A percentile compares a stretch with the other conserved stretches of the same genome.
Evolutionary conservation across 2,888 invertebrate genomes (phyloP).

Genomic region (Apamea crenata): DNA sequence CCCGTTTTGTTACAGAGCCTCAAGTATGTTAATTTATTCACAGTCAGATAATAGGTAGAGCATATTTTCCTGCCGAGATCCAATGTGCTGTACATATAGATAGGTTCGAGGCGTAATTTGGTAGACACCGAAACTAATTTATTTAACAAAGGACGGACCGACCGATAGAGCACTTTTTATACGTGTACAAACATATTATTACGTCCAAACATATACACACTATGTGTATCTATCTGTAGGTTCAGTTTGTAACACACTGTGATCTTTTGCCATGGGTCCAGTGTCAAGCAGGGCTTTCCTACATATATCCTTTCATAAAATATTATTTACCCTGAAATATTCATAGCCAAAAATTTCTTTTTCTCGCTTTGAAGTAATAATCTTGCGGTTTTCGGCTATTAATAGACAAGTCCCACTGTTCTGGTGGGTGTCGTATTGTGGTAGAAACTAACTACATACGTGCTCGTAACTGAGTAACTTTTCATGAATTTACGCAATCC

Average conservation of each 20-base stretch:
- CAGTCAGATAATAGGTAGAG: slow-evolving; percentile 86
- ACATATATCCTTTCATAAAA: not conserved
- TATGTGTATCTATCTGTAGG: slow-evolving; percentile 37
- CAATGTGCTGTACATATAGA: slow-evolving; percentile 86
- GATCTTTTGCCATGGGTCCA: slow-evolving; percentile 14
- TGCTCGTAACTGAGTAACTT: not conserved
- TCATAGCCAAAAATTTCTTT: not conserved
- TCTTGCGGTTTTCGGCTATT: not conserved
- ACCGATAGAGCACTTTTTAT: slow-evolving; percentile 89
- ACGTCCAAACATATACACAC: slow-evolving; percentile 74
- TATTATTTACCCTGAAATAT: not conserved
- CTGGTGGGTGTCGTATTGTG: not conserved
- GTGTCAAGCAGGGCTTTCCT: not conserved
- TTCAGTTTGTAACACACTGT: slow-evolving; percentile 21
- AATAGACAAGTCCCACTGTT: not conserved
- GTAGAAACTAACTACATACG: not conserved
- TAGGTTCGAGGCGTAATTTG: slow-evolving; percentile 90
- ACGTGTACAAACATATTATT: slow-evolving; percentile 87
- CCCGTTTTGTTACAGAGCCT: slow-evolving; percentile 83
- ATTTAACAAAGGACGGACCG: slow-evolving; percentile 90
- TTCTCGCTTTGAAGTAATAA: not conserved
- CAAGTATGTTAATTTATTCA: slow-evolving; percentile 88
- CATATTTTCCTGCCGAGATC: slow-evolving; percentile 87
- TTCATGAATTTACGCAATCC: not conserved
- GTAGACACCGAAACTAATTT: slow-evolving; percentile 91